Evolutionary conservation across 2,888 invertebrate species (phyloP), one percentile per base, ranked within the genome.

Genomic region (Laothoe populi): DNA sequence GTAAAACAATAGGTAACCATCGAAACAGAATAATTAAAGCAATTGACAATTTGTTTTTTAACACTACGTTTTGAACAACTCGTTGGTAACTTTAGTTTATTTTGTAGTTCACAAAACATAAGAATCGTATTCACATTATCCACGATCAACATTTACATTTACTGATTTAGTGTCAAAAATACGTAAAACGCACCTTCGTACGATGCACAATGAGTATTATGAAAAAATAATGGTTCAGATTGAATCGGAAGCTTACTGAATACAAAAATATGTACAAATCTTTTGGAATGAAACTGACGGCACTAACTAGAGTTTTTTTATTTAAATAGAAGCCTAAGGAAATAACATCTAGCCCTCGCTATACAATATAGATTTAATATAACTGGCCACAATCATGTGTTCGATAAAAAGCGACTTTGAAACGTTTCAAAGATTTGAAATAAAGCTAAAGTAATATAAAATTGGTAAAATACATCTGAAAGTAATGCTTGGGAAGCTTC

Each of bases 1-100:
- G 90, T 91, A 91, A 78, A 87, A 86, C 77, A 75, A 83, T 82
- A 91, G 92, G 92, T 92, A 92, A 92, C 92, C 83, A 82, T 89
- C 82, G 83, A 87, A 88, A 84, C 74, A 79, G 75, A 81, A 78
- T 71, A 71, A 83, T 88, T 91, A 91, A 91, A 90, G 90, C 88
- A 82, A 83, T 83, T 74, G 79, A 85, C 79, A 83, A 81, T 81
- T 78, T 82, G 77, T 77, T 77, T 79, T 83, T 83, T 81, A 73
- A 81, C 69, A 77, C 84, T 86, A 90, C 74, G 82, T 84, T 88
- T 89, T 88, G 88, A 92, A 91, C 90, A 90, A 89, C 81, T 79
- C 78, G 81, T 79, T 92, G 92, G 92, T 92, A 92, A 92, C 92
- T 92, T 87, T 87, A 88, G 89, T 87, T 85, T 78, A 66, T 71